phyloP scores from a whole-genome alignment of 2,888 invertebrate species.

The Amphipoea lucens region DNA sequence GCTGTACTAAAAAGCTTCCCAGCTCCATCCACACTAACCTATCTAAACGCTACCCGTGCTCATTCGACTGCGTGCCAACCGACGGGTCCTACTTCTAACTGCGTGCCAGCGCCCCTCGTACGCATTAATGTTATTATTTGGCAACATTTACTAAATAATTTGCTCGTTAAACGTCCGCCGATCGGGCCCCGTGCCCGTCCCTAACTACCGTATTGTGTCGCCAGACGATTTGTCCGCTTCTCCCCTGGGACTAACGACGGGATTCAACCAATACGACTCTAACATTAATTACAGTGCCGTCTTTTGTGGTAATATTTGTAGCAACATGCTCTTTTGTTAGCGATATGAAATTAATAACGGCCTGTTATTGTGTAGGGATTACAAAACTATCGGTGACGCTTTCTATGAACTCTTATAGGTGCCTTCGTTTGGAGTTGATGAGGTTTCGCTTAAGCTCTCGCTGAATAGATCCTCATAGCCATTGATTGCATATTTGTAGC shows the following conservation, averaged over 20 bases:
- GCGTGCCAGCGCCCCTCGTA: slow-evolving; percentile 69
- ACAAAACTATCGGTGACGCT: slow-evolving; percentile 77
- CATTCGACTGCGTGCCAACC: slow-evolving; percentile 33
- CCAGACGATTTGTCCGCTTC: slow-evolving; percentile 75
- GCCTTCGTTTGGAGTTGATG: slow-evolving; percentile 76
- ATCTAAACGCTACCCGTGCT: slow-evolving; percentile 30
- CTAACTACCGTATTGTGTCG: slow-evolving; percentile 88
- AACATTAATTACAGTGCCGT: slow-evolving; percentile 85
- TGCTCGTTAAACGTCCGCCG: slow-evolving; percentile 89
- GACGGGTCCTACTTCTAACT: slow-evolving; percentile 39
- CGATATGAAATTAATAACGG: slow-evolving; percentile 85
- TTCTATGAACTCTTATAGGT: slow-evolving; percentile 78
- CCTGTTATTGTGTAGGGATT: slow-evolving; percentile 78
- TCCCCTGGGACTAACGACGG: slow-evolving; percentile 83
- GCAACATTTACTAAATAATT: slow-evolving; percentile 90
- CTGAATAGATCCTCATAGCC: slow-evolving; percentile 36
- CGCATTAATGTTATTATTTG: slow-evolving; percentile 90
- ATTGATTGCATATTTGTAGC: slow-evolving; percentile 28
- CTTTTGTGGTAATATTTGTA: slow-evolving; percentile 87
- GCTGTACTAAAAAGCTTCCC: neutral
- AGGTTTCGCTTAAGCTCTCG: slow-evolving; percentile 77
- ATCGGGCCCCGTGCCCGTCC: slow-evolving; percentile 79
- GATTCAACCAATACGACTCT: slow-evolving; percentile 85
- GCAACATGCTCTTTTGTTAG: slow-evolving; percentile 87
- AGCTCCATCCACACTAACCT: slow-evolving; percentile 37